Conservation (phyloP, 1,140 invertebrate genomes). For the Drosophila repleta region DNA sequence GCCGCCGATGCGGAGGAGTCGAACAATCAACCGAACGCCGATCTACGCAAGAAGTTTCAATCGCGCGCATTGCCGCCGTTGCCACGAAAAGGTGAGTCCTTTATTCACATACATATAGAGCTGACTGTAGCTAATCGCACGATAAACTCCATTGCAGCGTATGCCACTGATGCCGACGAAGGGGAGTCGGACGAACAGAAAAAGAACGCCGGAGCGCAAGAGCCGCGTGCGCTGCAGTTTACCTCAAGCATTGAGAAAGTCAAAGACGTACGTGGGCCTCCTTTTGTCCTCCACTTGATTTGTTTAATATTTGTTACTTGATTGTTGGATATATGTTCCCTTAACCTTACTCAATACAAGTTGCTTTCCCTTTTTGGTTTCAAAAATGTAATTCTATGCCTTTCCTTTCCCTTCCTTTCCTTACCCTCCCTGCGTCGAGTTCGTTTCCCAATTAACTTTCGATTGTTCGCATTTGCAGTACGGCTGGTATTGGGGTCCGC, state of each 20-base stretch:
- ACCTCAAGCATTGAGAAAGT: conserved; percentile 96
- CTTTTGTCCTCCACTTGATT: too few relatives aligned
- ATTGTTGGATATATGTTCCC: too few relatives aligned
- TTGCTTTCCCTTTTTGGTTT: too few relatives aligned
- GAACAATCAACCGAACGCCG: conserved; percentile 58
- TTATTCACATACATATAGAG: too few relatives aligned
- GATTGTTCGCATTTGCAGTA: conserved; percentile 87
- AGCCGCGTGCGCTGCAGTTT: conserved; percentile 89
- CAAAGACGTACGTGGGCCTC: conserved; percentile 95
- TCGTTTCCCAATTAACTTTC: neutral
- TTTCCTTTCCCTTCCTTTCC: too few relatives aligned
- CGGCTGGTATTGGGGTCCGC: conserved; percentile 99
- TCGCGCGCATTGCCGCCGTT: conserved; percentile 91
- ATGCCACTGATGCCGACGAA: conserved; percentile 74
- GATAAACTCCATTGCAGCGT: conserved; percentile 36
- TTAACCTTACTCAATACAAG: too few relatives aligned
- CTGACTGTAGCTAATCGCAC: neutral
- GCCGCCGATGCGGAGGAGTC: conserved; percentile 33
- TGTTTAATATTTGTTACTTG: too few relatives aligned
- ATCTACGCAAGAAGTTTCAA: conserved; percentile 85
- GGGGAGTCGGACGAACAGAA: conserved; percentile 65
- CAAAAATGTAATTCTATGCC: too few relatives aligned
- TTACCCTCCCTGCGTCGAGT: too few relatives aligned
- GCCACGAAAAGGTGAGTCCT: conserved; percentile 86
- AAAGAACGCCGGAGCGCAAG: conserved; percentile 47